phyloP scores from a whole-genome alignment of 2,888 invertebrate species.

The Calameuta filiformis region DNA sequence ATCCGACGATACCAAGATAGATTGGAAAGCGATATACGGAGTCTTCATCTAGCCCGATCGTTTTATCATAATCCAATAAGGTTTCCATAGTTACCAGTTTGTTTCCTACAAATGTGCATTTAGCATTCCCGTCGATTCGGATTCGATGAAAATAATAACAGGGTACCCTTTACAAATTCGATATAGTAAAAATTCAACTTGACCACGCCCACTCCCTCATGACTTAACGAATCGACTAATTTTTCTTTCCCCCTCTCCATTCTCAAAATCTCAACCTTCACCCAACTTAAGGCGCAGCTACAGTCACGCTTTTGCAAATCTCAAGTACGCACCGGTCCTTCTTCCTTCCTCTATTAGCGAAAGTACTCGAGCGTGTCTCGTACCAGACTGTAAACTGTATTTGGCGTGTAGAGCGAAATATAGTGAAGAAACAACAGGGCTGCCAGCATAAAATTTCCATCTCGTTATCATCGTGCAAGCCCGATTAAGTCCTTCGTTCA shows the following conservation, averaged over 20 bases:
- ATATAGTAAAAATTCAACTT: neutral
- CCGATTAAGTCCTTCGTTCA: neutral
- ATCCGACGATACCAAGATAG: neutral
- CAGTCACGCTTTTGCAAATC: neutral
- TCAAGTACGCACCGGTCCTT: neutral
- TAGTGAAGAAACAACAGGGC: slow-evolving; percentile 24
- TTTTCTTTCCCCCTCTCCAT: neutral
- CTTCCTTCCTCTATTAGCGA: neutral
- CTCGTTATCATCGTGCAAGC: slow-evolving; percentile 25
- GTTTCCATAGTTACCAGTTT: slow-evolving; percentile 25
- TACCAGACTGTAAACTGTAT: neutral
- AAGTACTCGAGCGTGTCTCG: neutral
- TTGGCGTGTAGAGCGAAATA: slow-evolving; percentile 21
- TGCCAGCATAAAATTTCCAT: slow-evolving; percentile 35
- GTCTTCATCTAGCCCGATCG: neutral
- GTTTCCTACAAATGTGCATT: slow-evolving; percentile 33
- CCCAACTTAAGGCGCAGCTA: neutral
- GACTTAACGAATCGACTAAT: neutral
- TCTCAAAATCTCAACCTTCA: neutral
- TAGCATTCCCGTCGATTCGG: slow-evolving; percentile 36
- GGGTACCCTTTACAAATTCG: neutral
- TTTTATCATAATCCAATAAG: slow-evolving; percentile 33
- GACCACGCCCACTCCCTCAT: neutral
- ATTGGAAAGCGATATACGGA: neutral
- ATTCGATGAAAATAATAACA: neutral